These are phyloP conservation scores for Neomorphus geoffroyi DNA, from an alignment of 2,797 vertebrate species.

Conservation along the genomic window DNA sequence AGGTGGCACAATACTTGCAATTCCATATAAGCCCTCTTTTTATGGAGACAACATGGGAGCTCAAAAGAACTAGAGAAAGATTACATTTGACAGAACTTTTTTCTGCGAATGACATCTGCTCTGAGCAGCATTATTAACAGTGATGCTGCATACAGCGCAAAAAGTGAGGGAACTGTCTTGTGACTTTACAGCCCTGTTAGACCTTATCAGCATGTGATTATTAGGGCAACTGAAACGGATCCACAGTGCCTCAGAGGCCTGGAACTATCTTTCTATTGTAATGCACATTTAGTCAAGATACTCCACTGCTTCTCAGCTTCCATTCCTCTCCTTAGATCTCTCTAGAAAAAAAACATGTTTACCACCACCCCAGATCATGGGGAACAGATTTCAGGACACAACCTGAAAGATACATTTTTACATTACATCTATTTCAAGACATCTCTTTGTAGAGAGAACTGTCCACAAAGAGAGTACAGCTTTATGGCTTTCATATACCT, in stretches of 20 bases:
- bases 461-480: neutral
- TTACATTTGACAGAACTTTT: neutral
- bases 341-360: neutral
- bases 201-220: neutral
- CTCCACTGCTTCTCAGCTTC: neutral
- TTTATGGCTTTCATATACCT: neutral
- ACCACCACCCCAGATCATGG: neutral
- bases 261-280: neutral
- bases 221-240: neutral
- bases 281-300: neutral
- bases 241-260: neutral
- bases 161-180: rapidly evolving
- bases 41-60: neutral
- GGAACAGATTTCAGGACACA: neutral
- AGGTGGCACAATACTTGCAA: neutral
- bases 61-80: neutral
- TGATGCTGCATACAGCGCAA: neutral
- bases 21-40: neutral
- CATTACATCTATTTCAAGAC: neutral
- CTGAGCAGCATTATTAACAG: neutral
- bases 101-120: neutral
- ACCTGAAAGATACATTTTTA: neutral
- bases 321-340: neutral
- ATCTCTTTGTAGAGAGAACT: neutral
- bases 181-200: neutral